Evolutionary conservation across 2,113 vertebrate species (phyloP).

Genomic region (Grammomys surdaster): DNA sequence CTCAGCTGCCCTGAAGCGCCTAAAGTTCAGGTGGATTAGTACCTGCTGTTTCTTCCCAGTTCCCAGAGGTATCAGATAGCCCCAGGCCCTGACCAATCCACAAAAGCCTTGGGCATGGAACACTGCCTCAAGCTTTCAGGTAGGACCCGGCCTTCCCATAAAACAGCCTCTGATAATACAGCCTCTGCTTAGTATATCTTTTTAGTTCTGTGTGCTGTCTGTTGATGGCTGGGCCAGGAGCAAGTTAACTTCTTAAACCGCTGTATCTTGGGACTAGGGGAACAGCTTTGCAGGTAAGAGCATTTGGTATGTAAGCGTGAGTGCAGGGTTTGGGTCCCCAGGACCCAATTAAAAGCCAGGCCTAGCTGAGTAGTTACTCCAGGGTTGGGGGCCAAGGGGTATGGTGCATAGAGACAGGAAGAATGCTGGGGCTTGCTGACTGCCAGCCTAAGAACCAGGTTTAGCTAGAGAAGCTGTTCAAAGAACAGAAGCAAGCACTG

Average conservation of each 20-base stretch:
- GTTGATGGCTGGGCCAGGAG: not conserved
- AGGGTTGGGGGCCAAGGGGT: rapidly evolving
- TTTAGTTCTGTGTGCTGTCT: conserved; percentile 12
- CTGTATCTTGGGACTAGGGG: conserved; percentile 12
- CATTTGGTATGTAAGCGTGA: not conserved
- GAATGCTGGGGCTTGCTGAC: not conserved
- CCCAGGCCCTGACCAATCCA: too few relatives aligned
- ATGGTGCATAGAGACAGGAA: too few relatives aligned
- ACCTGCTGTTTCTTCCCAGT: conserved; percentile 16
- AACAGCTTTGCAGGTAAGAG: not conserved
- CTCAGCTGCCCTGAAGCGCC: not conserved
- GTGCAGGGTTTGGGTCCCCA: not conserved
- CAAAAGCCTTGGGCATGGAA: not conserved
- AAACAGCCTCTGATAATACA: not conserved
- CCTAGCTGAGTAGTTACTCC: too few relatives aligned
- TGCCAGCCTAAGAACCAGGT: not conserved
- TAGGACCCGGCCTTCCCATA: not conserved
- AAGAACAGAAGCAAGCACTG: not conserved
- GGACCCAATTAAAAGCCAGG: not conserved
- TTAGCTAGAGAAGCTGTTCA: not conserved
- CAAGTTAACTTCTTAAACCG: not conserved
- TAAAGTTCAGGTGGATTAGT: not conserved
- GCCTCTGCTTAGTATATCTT: not conserved
- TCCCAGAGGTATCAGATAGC: not conserved
- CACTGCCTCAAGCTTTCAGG: not conserved